These are phyloP conservation scores for Halyomorpha halys DNA, from an alignment of 1,140 invertebrate species.

Conservation along the genomic window DNA sequence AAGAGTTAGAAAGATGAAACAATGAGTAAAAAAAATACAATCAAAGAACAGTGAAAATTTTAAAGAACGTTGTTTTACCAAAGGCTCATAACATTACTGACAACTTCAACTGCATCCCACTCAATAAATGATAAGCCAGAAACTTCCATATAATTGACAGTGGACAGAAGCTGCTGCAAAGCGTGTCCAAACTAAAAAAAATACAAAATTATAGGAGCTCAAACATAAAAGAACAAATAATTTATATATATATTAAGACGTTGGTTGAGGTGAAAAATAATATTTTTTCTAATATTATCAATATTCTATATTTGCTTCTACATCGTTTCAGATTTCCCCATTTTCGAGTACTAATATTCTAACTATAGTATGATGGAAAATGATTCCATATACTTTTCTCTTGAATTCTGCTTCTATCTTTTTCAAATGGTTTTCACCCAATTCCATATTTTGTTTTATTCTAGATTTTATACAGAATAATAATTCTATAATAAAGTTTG, in stretches of 20 bases:
- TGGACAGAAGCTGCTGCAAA: conserved; percentile 70
- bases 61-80: conserved; percentile 41
- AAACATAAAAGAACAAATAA: conserved; percentile 2
- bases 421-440: too few species aligned
- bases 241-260: background rate
- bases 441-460: too few species aligned
- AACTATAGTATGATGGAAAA: too few species aligned
- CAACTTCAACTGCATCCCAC: conserved; percentile 78
- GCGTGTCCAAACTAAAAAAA: conserved; percentile 62
- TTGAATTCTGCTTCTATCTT: too few species aligned
- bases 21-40: background rate
- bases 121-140: conserved; percentile 76
- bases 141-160: conserved; percentile 68
- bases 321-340: too few species aligned
- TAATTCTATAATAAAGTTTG: too few species aligned
- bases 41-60: background rate
- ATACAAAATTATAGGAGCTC: too few species aligned
- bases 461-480: too few species aligned
- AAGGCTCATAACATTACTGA: conserved; percentile 66
- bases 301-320: too few species aligned
- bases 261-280: background rate
- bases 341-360: too few species aligned
- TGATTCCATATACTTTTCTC: too few species aligned
- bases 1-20: conserved; percentile 2
- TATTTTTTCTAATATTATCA: too few species aligned